A percentile compares a stretch with the other conserved stretches of the same genome.
These are phyloP conservation scores for Thaleichthys pacificus DNA, from an alignment of 2,797 vertebrate species.

Conservation along the genomic window DNA sequence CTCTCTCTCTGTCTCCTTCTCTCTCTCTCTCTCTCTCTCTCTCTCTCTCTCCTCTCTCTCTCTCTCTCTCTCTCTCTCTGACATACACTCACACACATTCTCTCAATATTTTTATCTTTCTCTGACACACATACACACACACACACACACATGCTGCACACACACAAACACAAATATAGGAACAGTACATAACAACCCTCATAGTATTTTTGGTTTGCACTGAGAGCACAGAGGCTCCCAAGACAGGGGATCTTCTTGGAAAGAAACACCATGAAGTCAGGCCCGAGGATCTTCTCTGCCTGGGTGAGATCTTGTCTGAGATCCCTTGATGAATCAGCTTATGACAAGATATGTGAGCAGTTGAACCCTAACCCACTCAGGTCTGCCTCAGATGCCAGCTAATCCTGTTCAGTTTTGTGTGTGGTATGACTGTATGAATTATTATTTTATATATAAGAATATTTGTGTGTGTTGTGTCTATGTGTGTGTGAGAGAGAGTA, in stretches of 20 bases:
- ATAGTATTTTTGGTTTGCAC: too few species aligned
- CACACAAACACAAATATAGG: conserved; percentile 32
- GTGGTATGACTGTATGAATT: background rate
- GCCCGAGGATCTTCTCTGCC: conserved; percentile 20
- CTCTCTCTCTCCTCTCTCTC: too few species aligned
- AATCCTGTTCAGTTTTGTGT: conserved; percentile 30
- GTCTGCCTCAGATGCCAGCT: conserved; percentile 50
- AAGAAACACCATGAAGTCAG: conserved; percentile 25
- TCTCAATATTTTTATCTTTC: too few species aligned
- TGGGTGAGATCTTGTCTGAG: conserved; percentile 32
- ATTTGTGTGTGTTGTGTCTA: background rate
- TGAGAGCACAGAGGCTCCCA: too few species aligned
- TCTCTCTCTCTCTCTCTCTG: too few species aligned
- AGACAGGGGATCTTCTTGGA: too few species aligned
- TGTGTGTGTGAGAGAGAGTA: conserved; percentile 7
- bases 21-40: too few species aligned
- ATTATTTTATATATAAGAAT: too few species aligned
- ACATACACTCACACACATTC: too few species aligned
- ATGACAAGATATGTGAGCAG: conserved; percentile 49
- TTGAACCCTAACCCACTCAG: conserved; percentile 47
- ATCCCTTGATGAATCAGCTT: conserved; percentile 59
- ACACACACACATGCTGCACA: conserved; percentile 13
- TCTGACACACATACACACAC: too few species aligned
- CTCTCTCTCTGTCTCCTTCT: too few species aligned
- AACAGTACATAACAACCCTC: too few species aligned